phyloP scores from a whole-genome alignment of 2,888 invertebrate genomes.

The Eustalomyia histrio region DNA sequence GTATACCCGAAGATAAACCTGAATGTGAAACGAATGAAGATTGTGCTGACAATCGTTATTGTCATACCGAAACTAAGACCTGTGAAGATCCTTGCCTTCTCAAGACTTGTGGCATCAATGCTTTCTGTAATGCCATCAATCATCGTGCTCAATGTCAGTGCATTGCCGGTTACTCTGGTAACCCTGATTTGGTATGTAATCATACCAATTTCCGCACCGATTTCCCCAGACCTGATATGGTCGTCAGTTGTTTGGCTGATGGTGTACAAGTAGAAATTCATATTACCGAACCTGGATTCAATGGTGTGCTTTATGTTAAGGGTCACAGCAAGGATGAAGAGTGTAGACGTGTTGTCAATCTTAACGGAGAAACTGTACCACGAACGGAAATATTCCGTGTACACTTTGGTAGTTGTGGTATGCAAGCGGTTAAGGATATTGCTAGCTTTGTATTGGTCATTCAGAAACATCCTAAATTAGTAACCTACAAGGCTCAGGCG shows the following conservation, averaged over 20 bases:
- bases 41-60: conserved; percentile 88
- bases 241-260: conserved; percentile 93
- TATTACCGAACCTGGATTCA: conserved; percentile 87
- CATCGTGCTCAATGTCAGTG: conserved; percentile 90
- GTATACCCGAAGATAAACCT: conserved; percentile 80
- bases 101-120: conserved; percentile 86
- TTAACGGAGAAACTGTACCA: conserved; percentile 85
- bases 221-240: conserved; percentile 91
- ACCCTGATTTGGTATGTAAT: conserved; percentile 87
- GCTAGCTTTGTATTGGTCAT: conserved; percentile 96
- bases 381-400: conserved; percentile 90
- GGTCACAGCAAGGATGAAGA: conserved; percentile 96
- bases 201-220: conserved; percentile 84
- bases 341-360: conserved; percentile 89
- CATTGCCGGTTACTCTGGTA: conserved; percentile 87
- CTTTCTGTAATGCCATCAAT: conserved; percentile 87
- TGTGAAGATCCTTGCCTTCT: conserved; percentile 90
- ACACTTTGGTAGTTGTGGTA: conserved; percentile 93
- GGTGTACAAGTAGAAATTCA: conserved; percentile 93
- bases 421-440: conserved; percentile 94
- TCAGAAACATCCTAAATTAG: conserved; percentile 96
- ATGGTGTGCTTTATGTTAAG: conserved; percentile 95
- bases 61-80: conserved; percentile 84
- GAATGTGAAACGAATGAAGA: conserved; percentile 87
- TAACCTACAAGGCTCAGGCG: conserved; percentile 96